These are phyloP conservation scores for Chymomyza fuscimana DNA, from an alignment of 2,888 invertebrate genomes.

Conservation along the genomic window DNA sequence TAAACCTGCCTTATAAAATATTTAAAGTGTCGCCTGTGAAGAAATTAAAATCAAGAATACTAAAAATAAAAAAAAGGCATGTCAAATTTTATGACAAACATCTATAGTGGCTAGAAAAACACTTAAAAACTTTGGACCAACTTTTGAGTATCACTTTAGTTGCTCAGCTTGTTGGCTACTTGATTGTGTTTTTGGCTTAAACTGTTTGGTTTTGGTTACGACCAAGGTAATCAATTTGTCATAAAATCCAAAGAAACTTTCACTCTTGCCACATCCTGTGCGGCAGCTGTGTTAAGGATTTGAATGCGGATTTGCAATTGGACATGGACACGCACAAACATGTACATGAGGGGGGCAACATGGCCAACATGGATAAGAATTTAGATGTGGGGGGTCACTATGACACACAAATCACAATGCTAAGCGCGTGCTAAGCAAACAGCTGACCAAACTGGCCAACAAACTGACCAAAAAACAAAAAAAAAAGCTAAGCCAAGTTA, in stretches of 20 bases:
- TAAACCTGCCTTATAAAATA: background rate
- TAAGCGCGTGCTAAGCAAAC: background rate
- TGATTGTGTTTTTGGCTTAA: background rate
- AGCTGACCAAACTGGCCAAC: background rate
- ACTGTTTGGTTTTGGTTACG: background rate
- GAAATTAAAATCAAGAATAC: background rate
- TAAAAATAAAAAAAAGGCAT: background rate
- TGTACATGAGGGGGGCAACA: background rate
- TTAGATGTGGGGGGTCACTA: background rate
- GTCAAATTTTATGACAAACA: background rate
- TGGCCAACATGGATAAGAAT: background rate
- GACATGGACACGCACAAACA: background rate
- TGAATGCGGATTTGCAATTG: background rate
- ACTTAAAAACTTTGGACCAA: background rate
- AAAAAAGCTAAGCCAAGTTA: background rate
- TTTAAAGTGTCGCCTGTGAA: background rate
- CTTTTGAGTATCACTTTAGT: background rate
- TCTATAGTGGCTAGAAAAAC: background rate
- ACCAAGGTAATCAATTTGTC: slow-evolving; percentile 10
- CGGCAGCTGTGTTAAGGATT: background rate
- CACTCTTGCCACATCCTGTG: background rate
- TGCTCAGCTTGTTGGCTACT: background rate
- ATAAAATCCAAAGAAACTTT: slow-evolving; percentile 1
- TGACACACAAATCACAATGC: slow-evolving; percentile 3
- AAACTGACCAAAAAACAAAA: background rate